Conservation (phyloP, 2,113 vertebrate genomes). For the Microcebus tavaratra region DNA sequence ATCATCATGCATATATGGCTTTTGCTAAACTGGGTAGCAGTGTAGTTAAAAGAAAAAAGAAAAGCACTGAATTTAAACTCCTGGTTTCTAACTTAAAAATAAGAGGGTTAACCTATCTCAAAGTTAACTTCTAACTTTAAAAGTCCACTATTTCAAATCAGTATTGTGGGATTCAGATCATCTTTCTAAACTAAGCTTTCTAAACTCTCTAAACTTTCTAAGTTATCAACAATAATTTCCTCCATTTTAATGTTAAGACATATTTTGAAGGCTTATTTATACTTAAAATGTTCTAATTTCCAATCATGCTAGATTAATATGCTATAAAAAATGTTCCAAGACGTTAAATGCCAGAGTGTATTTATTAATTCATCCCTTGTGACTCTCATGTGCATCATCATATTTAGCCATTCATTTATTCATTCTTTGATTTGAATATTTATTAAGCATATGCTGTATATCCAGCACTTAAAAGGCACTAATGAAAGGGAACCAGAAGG, state of each 20-base stretch:
- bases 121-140: neutral
- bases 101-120: neutral
- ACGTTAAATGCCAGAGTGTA: neutral
- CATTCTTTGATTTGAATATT: slow-evolving; percentile 29
- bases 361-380: slow-evolving; percentile 28
- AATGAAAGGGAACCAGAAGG: neutral
- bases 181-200: slow-evolving; percentile 11
- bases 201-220: neutral
- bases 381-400: neutral
- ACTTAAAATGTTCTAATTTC: slow-evolving; percentile 27
- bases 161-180: neutral
- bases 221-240: neutral
- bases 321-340: slow-evolving; percentile 8
- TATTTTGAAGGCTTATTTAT: neutral
- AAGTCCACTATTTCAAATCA: neutral
- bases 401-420: slow-evolving; percentile 30
- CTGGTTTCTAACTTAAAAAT: neutral
- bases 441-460: neutral
- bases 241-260: neutral
- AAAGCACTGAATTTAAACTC: neutral
- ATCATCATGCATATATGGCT: neutral
- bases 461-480: neutral
- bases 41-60: neutral
- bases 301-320: slow-evolving; percentile 20
- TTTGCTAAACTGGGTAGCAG: neutral